Evolutionary conservation across 64 coral and sea anemone species (phyloP).

Genomic region (Montipora capricornis): DNA sequence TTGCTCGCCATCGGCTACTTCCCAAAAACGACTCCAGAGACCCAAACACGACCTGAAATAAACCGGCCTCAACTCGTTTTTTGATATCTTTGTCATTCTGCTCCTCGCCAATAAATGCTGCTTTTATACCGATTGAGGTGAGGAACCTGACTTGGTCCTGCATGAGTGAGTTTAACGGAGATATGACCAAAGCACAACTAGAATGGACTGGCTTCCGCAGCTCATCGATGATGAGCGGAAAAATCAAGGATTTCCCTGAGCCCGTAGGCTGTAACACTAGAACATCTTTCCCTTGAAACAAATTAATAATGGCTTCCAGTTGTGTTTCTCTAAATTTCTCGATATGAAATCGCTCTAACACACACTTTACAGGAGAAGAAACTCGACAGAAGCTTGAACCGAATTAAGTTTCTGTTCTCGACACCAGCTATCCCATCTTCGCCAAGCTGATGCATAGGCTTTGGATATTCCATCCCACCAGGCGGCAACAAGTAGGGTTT

Average conservation of each 20-base stretch:
- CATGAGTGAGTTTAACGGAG: not conserved
- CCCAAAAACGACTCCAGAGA: not conserved
- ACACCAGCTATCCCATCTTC: conserved; percentile 60
- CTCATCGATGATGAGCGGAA: not conserved
- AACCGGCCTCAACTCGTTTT: not conserved
- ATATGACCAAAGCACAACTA: not conserved
- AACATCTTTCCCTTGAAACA: not conserved
- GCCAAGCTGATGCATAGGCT: conserved; percentile 59
- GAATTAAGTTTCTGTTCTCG: conserved; percentile 51
- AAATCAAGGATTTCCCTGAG: not conserved
- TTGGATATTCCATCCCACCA: conserved; percentile 19
- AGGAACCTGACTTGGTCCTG: not conserved
- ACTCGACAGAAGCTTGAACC: conserved; percentile 56
- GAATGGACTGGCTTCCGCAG: not conserved
- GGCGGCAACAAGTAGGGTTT: conserved; percentile 35
- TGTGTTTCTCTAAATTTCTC: not conserved
- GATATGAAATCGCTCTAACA: not conserved
- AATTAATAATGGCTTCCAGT: not conserved
- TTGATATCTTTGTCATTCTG: not conserved
- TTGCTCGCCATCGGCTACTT: too few species aligned
- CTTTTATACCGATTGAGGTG: not conserved
- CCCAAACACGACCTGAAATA: not conserved
- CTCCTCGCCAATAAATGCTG: not conserved
- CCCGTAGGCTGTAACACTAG: not conserved
- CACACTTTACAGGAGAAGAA: too few species aligned